phyloP scores from a whole-genome alignment of 2,888 invertebrate genomes.

The Petrolisthes manimaculis region DNA sequence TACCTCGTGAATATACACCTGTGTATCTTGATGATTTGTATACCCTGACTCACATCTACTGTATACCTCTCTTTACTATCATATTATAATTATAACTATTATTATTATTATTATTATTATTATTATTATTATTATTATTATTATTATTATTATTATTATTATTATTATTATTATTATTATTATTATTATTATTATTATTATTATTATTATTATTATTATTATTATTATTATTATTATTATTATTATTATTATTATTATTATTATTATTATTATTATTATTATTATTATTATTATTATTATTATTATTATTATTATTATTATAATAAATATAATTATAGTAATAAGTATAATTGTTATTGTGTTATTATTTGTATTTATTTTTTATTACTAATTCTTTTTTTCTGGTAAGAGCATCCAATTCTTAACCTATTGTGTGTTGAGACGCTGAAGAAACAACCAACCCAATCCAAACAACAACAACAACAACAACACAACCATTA shows the following conservation, averaged over 20 bases:
- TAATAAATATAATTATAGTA: no score
- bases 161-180: neutral
- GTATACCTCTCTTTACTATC: neutral
- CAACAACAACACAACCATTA: no score
- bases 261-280: neutral
- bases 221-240: neutral
- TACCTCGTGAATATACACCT: no score
- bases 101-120: slow-evolving; percentile 13
- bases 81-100: neutral
- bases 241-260: neutral
- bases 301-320: no score
- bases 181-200: neutral
- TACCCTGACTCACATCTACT: neutral
- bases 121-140: slow-evolving; percentile 8
- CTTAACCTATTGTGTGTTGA: no score
- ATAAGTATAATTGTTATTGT: no score
- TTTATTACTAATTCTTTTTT: no score
- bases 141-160: slow-evolving; percentile 16
- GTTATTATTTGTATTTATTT: no score
- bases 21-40: neutral
- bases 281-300: neutral
- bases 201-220: neutral
- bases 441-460: no score
- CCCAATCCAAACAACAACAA: no score
- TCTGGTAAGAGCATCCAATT: no score